phyloP scores from a whole-genome alignment of 2,888 invertebrate genomes.

The Sepioteuthis lessoniana region DNA sequence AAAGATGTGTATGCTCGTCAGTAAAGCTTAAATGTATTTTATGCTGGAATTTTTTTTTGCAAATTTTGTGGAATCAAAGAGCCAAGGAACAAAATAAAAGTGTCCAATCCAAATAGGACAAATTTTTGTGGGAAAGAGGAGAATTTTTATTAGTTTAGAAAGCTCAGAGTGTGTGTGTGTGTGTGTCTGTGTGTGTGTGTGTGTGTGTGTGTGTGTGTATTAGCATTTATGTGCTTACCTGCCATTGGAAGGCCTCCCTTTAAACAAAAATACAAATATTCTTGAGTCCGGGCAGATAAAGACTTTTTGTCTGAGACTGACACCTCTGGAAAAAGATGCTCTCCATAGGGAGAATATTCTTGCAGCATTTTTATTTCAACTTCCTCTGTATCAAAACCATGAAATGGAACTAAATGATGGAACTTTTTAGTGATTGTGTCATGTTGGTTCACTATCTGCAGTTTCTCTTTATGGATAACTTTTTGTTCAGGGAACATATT shows the following conservation, averaged over 20 bases:
- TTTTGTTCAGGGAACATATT: not conserved
- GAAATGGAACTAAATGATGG: constrained; percentile 66
- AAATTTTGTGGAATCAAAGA: too few species aligned
- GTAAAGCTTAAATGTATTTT: too few species aligned
- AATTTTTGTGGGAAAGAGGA: too few species aligned
- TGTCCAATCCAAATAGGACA: too few species aligned
- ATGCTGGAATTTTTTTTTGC: too few species aligned
- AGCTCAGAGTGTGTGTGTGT: too few species aligned
- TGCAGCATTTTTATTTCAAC: constrained; percentile 69
- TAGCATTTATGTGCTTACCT: constrained; percentile 58
- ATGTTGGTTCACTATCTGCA: not conserved
- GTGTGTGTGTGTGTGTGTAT: not conserved
- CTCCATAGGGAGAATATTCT: constrained; percentile 59
- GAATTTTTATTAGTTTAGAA: too few species aligned
- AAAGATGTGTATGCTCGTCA: too few species aligned
- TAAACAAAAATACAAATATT: constrained; percentile 73
- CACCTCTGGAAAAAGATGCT: constrained; percentile 59
- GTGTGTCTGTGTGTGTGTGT: not conserved
- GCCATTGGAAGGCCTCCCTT: constrained; percentile 67
- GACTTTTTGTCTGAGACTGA: constrained; percentile 62
- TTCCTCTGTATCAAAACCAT: constrained; percentile 68
- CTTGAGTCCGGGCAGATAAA: constrained; percentile 72
- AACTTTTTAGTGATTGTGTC: constrained; percentile 68
- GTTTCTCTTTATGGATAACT: not conserved
- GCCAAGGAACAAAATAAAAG: too few species aligned